phyloP scores from a whole-genome alignment of 2,797 vertebrate species.

The Podarcis siculus region DNA sequence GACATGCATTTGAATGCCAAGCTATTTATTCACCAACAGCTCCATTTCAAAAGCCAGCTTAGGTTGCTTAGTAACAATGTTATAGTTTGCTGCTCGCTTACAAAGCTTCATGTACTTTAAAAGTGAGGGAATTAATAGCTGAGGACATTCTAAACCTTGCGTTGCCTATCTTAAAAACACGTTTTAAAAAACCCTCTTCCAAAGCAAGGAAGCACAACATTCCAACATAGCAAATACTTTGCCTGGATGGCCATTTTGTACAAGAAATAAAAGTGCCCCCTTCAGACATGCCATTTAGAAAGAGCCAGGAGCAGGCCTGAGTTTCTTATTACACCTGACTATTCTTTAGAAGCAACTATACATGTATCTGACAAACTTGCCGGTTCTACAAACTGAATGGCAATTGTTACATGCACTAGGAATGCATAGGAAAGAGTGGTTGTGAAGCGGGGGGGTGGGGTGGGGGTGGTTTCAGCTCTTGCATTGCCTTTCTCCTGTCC shows the following conservation, averaged over 20 bases:
- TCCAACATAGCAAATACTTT: background rate
- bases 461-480: background rate
- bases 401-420: background rate
- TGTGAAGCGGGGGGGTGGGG: background rate
- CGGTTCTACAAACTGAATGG: background rate
- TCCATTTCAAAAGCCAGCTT: constrained; percentile 12
- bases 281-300: background rate
- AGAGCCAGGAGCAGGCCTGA: background rate
- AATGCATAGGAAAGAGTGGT: background rate
- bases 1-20: background rate
- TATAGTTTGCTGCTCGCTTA: constrained; percentile 44
- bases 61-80: constrained; percentile 40
- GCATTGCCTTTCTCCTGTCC: background rate
- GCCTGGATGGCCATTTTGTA: background rate
- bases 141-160: constrained; percentile 34
- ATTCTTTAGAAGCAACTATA: background rate
- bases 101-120: constrained; percentile 41
- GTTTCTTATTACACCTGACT: background rate
- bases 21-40: constrained; percentile 30
- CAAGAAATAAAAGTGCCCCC: background rate
- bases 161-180: constrained; percentile 2
- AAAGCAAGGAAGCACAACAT: background rate
- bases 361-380: background rate
- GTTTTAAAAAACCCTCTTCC: background rate
- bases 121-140: constrained; percentile 39